A percentile compares a stretch with the other conserved stretches of the same genome.
Evolutionary conservation across 2,797 vertebrate species (phyloP).

Genomic region (Mormyrops boulengeri): DNA sequence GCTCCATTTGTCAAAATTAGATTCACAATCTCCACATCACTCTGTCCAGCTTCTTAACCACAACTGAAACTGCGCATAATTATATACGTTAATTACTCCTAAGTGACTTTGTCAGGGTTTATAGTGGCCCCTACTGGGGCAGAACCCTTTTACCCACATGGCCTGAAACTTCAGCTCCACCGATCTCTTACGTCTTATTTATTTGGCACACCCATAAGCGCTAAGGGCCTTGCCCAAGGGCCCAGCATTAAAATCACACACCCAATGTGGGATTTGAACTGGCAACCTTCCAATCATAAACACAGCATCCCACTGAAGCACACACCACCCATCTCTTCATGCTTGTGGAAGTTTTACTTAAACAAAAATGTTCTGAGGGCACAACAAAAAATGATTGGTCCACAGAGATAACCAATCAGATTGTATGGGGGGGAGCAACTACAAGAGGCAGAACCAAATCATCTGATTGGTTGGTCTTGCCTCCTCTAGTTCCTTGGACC

Average conservation of each 20-base stretch:
- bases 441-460: not conserved
- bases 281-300: not conserved
- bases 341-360: not conserved
- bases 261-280: not conserved
- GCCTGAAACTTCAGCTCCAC: not conserved
- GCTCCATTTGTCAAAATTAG: not conserved
- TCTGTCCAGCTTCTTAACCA: constrained; percentile 1
- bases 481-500: not conserved
- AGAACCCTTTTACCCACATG: not conserved
- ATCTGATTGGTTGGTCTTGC: not conserved
- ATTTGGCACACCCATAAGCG: not conserved
- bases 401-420: not conserved
- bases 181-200: not conserved
- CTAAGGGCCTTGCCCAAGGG: not conserved
- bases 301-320: not conserved
- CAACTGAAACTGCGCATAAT: constrained; percentile 6
- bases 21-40: constrained; percentile 14
- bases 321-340: not conserved
- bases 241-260: not conserved
- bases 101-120: not conserved
- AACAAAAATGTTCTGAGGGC: not conserved
- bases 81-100: not conserved
- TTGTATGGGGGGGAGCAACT: not conserved
- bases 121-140: not conserved
- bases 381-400: not conserved